Percentiles rank a stretch among this genome's conserved stretches.
phyloP scores from a whole-genome alignment of 2,797 vertebrate genomes.

The Rhyacichthys aspro region DNA sequence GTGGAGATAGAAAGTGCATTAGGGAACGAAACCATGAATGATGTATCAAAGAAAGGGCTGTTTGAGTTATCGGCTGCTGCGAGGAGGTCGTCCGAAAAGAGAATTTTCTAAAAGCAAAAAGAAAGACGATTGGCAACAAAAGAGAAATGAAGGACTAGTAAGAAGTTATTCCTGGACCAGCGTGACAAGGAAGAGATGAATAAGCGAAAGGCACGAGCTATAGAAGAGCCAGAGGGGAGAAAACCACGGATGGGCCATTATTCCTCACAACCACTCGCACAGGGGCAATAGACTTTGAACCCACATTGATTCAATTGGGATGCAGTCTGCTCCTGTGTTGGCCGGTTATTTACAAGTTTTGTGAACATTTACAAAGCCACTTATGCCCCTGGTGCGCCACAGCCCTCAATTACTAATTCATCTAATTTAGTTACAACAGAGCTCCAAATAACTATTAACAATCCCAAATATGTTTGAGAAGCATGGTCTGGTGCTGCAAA shows the following conservation, averaged over 20 bases:
- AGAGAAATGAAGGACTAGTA: conserved; percentile 37
- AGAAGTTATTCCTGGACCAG: conserved; percentile 48
- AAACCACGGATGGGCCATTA: conserved; percentile 56
- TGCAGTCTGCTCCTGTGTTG: conserved; percentile 51
- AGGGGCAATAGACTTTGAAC: conserved; percentile 42
- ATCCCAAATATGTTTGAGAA: conserved; percentile 21
- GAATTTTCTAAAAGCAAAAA: conserved; percentile 43
- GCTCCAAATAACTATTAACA: conserved; percentile 22
- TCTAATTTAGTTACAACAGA: not conserved
- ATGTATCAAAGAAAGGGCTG: conserved; percentile 70
- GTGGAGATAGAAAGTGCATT: conserved; percentile 69
- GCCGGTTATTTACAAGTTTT: conserved; percentile 57
- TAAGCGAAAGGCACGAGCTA: conserved; percentile 15
- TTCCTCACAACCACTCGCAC: conserved; percentile 37
- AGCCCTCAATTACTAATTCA: conserved; percentile 32
- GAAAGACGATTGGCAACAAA: conserved; percentile 45
- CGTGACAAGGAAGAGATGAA: conserved; percentile 20
- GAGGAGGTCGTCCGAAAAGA: conserved; percentile 41
- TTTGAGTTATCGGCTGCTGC: conserved; percentile 33
- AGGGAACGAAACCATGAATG: conserved; percentile 78
- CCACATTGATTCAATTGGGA: conserved; percentile 61
- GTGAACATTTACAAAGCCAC: conserved; percentile 7
- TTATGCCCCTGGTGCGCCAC: conserved; percentile 11
- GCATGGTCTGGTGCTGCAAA: not conserved
- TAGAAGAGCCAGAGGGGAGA: conserved; percentile 22